These are phyloP conservation scores for Crypturellus tataupa DNA, from an alignment of 2,797 vertebrate species.

Conservation along the genomic window DNA sequence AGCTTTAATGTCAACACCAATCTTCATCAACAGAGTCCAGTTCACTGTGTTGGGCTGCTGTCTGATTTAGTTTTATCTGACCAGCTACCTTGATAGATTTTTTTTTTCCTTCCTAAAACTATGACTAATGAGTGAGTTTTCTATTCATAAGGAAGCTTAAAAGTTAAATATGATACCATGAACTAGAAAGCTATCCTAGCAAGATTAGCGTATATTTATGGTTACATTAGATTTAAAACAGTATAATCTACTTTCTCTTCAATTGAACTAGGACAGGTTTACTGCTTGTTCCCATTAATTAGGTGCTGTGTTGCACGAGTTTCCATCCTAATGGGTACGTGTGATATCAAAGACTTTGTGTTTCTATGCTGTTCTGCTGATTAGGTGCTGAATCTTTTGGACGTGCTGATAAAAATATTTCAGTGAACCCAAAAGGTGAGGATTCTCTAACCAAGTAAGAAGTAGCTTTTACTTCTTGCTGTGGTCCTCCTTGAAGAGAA, in stretches of 20 bases:
- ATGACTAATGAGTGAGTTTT: neutral
- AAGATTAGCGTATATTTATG: neutral
- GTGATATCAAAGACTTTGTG: neutral
- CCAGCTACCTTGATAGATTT: neutral
- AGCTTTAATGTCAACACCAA: constrained; percentile 47
- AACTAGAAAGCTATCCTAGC: neutral
- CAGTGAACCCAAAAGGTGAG: neutral
- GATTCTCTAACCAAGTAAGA: neutral
- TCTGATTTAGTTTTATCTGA: constrained; percentile 35
- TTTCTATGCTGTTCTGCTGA: neutral
- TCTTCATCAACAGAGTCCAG: constrained; percentile 28
- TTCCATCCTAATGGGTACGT: neutral
- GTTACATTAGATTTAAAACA: neutral
- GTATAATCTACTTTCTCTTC: neutral
- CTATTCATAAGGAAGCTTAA: neutral
- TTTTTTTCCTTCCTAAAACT: neutral
- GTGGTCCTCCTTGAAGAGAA: neutral
- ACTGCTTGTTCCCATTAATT: neutral
- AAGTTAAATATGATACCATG: rapidly evolving
- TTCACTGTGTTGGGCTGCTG: constrained; percentile 10
- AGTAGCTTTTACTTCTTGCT: neutral
- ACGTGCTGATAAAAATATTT: neutral
- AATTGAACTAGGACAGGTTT: neutral
- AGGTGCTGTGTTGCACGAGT: neutral
- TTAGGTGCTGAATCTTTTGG: neutral